Conservation (phyloP, 2,888 invertebrate species). For the Cheilosia urbana region DNA sequence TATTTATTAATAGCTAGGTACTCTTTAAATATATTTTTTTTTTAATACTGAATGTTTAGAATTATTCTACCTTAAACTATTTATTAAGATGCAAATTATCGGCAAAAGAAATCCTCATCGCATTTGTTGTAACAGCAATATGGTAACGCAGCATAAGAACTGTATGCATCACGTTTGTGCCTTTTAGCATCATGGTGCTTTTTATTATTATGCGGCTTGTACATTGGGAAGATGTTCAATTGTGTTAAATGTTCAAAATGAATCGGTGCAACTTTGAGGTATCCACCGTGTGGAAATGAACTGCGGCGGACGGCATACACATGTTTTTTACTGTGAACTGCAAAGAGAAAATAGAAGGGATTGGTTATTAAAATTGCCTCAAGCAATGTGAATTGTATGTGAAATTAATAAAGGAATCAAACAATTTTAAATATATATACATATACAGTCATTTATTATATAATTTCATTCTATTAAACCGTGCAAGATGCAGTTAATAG, state of each 20-base stretch:
- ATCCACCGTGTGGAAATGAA: slow-evolving; percentile 81
- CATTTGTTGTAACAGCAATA: slow-evolving; percentile 81
- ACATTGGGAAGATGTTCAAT: slow-evolving; percentile 80
- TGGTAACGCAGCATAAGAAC: slow-evolving; percentile 78
- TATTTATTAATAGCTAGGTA: slow-evolving; percentile 5
- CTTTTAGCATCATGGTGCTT: slow-evolving; percentile 78
- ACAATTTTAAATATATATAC: no score
- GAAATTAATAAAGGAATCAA: no score
- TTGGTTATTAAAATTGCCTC: not conserved
- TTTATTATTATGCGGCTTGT: slow-evolving; percentile 78
- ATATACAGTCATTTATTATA: no score
- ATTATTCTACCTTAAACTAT: slow-evolving; percentile 16
- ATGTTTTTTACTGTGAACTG: slow-evolving; percentile 79
- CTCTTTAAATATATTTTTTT: not conserved
- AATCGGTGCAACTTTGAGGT: slow-evolving; percentile 80
- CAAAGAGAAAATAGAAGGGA: slow-evolving; percentile 52
- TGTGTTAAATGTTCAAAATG: slow-evolving; percentile 79
- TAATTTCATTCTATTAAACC: no score
- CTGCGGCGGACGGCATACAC: slow-evolving; percentile 78
- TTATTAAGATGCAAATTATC: slow-evolving; percentile 17
- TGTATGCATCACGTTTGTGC: slow-evolving; percentile 78
- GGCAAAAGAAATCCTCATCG: slow-evolving; percentile 82
- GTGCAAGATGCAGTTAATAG: no score
- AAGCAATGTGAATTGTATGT: no score
- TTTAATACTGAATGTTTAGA: slow-evolving; percentile 58